Conservation (phyloP, 37 sponge, comb jelly and placozoan species). For the Hormiphora californensis region DNA sequence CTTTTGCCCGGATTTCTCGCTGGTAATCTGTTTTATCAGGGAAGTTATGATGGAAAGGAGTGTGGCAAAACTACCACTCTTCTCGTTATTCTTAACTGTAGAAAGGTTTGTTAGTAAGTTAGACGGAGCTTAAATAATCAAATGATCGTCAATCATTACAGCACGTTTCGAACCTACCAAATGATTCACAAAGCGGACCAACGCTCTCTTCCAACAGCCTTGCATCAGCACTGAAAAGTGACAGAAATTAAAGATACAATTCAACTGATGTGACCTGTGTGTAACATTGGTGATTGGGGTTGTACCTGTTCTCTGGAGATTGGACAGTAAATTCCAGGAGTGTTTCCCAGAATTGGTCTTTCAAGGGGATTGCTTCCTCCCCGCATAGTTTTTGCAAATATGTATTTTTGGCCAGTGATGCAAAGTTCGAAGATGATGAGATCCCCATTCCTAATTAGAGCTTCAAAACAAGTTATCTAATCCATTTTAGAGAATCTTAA, state of each 20-base stretch:
- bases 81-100: background rate
- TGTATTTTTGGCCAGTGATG: too few species aligned
- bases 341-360: conserved; percentile 32
- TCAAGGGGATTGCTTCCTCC: conserved; percentile 7
- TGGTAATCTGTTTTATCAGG: conserved; percentile 9
- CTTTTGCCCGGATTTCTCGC: too few species aligned
- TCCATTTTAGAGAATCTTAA: too few species aligned
- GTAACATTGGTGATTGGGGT: too few species aligned
- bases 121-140: too few species aligned
- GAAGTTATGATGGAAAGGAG: conserved; percentile 34
- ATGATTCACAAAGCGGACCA: background rate
- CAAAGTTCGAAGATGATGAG: too few species aligned
- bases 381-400: too few species aligned
- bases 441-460: too few species aligned
- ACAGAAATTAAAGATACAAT: background rate
- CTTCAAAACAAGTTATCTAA: too few species aligned
- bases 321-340: conserved; percentile 12
- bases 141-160: background rate
- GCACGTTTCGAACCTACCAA: background rate
- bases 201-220: conserved; percentile 41
- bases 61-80: conserved; percentile 30
- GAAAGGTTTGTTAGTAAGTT: background rate
- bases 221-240: conserved; percentile 8
- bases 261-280: background rate
- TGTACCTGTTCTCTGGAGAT: conserved; percentile 44